A percentile compares a stretch with the other conserved stretches of the same genome.
These are phyloP conservation scores for Caranx melampygus DNA, from an alignment of 2,113 vertebrate genomes.

Conservation along the genomic window DNA sequence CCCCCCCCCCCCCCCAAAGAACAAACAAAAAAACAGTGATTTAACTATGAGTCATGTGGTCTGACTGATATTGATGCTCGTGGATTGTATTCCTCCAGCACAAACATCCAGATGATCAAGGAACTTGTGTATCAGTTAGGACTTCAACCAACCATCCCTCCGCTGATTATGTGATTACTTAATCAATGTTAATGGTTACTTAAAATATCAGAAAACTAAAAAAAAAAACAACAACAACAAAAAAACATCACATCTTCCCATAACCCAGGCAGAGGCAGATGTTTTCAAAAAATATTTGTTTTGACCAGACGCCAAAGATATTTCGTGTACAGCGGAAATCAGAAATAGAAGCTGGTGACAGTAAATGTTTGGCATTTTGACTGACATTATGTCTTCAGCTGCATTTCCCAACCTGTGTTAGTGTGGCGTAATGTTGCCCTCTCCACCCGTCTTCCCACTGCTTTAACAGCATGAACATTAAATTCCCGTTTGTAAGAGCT, in stretches of 20 bases:
- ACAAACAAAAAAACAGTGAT: not conserved
- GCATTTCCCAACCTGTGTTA: not conserved
- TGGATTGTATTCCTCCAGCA: not conserved
- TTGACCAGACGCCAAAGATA: not conserved
- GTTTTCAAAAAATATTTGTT: no score
- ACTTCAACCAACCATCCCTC: not conserved
- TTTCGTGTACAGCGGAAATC: constrained; percentile 2
- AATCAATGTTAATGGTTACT: not conserved
- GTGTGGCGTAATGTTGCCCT: not conserved
- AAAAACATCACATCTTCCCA: not conserved
- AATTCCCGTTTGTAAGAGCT: constrained; percentile 24
- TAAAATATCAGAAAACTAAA: not conserved
- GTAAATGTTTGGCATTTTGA: not conserved
- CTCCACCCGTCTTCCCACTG: not conserved
- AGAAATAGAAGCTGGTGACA: not conserved
- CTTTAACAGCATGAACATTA: constrained; percentile 35
- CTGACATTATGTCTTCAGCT: not conserved
- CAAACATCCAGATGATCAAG: not conserved
- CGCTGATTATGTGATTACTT: not conserved
- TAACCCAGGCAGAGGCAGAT: not conserved
- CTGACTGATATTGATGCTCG: not conserved
- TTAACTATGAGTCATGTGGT: not conserved
- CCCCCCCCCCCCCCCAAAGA: not conserved
- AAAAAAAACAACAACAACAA: no score
- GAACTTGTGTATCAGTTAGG: not conserved